Percentiles rank a stretch among this genome's conserved stretches.
Conservation (phyloP, 2,113 vertebrate genomes). For the Zapus hudsonius region DNA sequence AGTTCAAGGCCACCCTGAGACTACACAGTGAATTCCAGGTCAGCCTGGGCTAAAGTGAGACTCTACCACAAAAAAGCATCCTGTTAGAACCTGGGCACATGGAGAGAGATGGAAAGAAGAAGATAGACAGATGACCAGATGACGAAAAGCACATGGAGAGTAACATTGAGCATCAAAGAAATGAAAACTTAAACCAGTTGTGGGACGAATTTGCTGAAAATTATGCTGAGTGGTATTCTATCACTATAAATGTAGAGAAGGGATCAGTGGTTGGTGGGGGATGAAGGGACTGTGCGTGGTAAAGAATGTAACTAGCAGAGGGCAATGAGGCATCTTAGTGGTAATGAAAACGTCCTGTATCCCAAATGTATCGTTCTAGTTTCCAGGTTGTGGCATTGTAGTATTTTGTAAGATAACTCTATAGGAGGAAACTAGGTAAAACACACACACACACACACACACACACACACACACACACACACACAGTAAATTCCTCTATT, state of each 20-base stretch:
- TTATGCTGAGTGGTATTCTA: neutral
- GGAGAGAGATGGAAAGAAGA: neutral
- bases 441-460: too few relatives aligned
- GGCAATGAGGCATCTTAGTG: too few relatives aligned
- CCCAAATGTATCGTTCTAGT: neutral
- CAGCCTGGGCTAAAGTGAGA: too few relatives aligned
- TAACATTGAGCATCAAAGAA: neutral
- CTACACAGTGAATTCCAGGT: too few relatives aligned
- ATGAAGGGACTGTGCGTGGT: neutral
- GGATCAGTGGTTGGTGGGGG: neutral
- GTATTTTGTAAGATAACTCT: neutral
- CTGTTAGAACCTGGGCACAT: neutral
- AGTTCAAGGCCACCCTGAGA: too few relatives aligned
- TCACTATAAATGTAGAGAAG: neutral
- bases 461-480: too few relatives aligned
- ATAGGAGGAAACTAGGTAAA: neutral
- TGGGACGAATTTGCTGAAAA: neutral
- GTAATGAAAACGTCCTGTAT: neutral
- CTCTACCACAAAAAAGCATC: too few relatives aligned
- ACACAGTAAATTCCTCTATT: too few relatives aligned
- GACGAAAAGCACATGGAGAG: neutral
- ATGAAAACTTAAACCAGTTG: neutral
- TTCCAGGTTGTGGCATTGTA: neutral
- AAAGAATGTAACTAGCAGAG: neutral
- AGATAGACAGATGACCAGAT: rapidly evolving